Conservation (phyloP, 2,797 vertebrate species). For the Eupleurogrammus muticus region DNA sequence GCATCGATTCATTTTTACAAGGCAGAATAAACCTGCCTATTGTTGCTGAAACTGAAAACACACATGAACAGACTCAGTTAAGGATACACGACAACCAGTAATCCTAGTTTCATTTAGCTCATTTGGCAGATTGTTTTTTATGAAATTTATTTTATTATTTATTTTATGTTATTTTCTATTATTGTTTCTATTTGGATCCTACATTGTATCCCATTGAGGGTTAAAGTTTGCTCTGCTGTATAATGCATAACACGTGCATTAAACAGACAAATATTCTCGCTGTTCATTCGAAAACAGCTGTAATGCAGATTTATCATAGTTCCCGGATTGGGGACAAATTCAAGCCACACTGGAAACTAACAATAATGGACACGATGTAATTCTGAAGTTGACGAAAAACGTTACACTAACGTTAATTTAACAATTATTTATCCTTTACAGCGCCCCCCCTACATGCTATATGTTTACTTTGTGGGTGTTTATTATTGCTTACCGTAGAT, state of each 20-base stretch:
- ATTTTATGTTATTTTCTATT: neutral
- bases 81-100: neutral
- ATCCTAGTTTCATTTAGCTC: neutral
- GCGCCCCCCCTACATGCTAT: fast-evolving
- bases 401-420: neutral
- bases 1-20: constrained; percentile 46
- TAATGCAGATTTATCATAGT: too few relatives aligned
- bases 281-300: neutral
- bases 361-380: neutral
- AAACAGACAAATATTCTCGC: neutral
- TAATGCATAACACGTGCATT: neutral
- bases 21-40: neutral
- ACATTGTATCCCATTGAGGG: neutral
- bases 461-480: neutral
- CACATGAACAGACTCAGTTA: neutral
- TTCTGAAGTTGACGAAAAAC: neutral
- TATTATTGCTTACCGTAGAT: too few relatives aligned
- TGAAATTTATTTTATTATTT: too few relatives aligned
- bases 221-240: neutral
- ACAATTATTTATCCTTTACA: neutral
- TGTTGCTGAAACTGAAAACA: neutral
- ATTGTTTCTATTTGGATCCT: too few relatives aligned
- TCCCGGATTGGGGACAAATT: neutral
- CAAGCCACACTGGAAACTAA: neutral
- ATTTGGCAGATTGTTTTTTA: neutral